Conservation (phyloP, 1,140 invertebrate genomes). For the Nixonia krombeini region DNA sequence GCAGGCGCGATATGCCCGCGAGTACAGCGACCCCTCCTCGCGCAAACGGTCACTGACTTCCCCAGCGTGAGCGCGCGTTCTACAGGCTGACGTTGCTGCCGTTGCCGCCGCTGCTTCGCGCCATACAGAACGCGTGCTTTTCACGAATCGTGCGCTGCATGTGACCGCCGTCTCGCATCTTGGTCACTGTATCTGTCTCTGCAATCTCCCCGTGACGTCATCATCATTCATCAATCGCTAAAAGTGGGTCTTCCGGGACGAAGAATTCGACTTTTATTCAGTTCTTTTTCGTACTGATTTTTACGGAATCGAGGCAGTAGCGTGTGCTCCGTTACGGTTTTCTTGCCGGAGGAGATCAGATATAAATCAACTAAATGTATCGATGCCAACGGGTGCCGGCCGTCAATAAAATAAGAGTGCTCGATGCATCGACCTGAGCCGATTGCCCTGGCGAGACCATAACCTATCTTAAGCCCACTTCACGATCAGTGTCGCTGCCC, state of each 20-base stretch:
- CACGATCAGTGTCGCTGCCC: constrained; percentile 2
- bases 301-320: background rate
- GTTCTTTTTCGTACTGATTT: too few species aligned
- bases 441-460: constrained; percentile 42
- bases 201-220: constrained; percentile 22
- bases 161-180: constrained; percentile 31
- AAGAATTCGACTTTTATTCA: too few species aligned
- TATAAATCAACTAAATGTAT: too few species aligned
- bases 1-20: constrained; percentile 53
- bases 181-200: constrained; percentile 38
- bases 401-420: constrained; percentile 38
- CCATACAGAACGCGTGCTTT: constrained; percentile 43
- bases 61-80: constrained; percentile 18
- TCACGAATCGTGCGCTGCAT: constrained; percentile 22
- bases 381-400: too few species aligned
- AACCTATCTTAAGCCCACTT: constrained; percentile 35
- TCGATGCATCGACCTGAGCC: constrained; percentile 28
- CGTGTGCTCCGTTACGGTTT: too few species aligned
- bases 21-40: constrained; percentile 66
- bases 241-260: too few species aligned
- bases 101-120: too few species aligned
- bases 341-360: too few species aligned
- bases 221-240: constrained; percentile 9
- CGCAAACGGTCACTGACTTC: constrained; percentile 53
- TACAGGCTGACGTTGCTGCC: constrained; percentile 26